These are phyloP conservation scores for Parasteatoda lunata DNA, from an alignment of 2,888 invertebrate genomes.

Conservation along the genomic window DNA sequence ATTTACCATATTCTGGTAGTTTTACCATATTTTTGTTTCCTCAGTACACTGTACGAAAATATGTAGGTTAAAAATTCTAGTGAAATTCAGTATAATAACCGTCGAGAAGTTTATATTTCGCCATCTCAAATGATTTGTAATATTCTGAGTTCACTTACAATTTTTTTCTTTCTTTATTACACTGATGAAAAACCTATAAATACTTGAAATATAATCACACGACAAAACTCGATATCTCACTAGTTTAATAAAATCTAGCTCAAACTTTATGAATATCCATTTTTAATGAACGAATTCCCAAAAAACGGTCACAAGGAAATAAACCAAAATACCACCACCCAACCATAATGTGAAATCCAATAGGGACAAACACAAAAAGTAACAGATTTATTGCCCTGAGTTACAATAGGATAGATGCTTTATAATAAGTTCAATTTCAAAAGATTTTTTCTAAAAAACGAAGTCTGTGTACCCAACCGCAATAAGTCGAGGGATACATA, in stretches of 20 bases:
- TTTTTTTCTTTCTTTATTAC: too few relatives aligned
- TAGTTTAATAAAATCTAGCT: background rate
- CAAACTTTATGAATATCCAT: background rate
- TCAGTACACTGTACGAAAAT: too few relatives aligned
- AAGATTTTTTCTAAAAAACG: background rate
- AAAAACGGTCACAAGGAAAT: constrained; percentile 25
- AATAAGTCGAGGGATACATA: constrained; percentile 37
- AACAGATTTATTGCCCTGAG: constrained; percentile 45
- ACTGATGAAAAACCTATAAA: too few relatives aligned
- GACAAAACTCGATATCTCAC: background rate
- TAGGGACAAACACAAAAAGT: constrained; percentile 8
- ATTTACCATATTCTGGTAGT: too few relatives aligned
- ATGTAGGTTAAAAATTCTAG: too few relatives aligned
- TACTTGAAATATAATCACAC: too few relatives aligned
- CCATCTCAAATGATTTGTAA: too few relatives aligned
- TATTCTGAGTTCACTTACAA: too few relatives aligned
- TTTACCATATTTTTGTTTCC: too few relatives aligned
- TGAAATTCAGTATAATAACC: too few relatives aligned
- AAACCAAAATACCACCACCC: constrained; percentile 45
- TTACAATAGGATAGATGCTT: constrained; percentile 12
- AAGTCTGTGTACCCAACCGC: constrained; percentile 35
- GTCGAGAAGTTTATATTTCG: too few relatives aligned
- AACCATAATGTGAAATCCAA: constrained; percentile 17
- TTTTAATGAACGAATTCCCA: background rate
- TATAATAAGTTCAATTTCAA: constrained; percentile 30